Conservation (phyloP, 2,113 vertebrate species). For the Orientallactaga bullata region DNA sequence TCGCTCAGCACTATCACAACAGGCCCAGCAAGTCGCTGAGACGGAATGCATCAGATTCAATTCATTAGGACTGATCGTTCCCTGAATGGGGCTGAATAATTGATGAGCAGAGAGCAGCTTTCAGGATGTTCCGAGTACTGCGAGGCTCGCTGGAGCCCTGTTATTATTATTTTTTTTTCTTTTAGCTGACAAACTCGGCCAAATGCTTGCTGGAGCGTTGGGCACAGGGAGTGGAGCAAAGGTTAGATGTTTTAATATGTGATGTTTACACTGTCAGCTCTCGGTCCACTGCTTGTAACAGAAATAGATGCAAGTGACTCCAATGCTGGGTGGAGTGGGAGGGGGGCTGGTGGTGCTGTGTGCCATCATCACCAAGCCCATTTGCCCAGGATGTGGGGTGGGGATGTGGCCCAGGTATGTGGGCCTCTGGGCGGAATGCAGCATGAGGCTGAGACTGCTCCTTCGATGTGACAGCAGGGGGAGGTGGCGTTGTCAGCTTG, state of each 20-base stretch:
- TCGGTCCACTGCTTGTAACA: conserved; percentile 77
- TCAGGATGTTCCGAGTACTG: conserved; percentile 86
- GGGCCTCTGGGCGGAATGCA: not conserved
- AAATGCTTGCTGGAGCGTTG: conserved; percentile 81
- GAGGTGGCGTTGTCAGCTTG: not conserved
- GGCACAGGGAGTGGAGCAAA: conserved; percentile 81
- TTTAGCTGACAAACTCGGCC: conserved; percentile 85
- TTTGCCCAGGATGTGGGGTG: not conserved
- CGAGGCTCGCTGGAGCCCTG: conserved; percentile 73
- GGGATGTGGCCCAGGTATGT: not conserved
- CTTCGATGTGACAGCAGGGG: too few species aligned
- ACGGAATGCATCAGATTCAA: conserved; percentile 85
- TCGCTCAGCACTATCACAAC: conserved; percentile 56
- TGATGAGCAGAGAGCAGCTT: conserved; percentile 89
- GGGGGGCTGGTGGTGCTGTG: not conserved
- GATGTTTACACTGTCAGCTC: conserved; percentile 87
- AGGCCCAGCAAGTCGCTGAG: conserved; percentile 84
- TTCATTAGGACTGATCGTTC: conserved; percentile 91
- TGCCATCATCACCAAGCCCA: not conserved
- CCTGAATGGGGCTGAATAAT: conserved; percentile 91
- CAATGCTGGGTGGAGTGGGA: not conserved
- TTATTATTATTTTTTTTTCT: conserved; percentile 85
- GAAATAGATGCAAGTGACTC: conserved; percentile 82
- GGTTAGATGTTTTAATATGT: conserved; percentile 87
- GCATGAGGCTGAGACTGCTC: not conserved